Percentiles rank a stretch among this genome's conserved stretches.
phyloP scores from a whole-genome alignment of 2,113 vertebrate genomes.

The Nibea albiflora region DNA sequence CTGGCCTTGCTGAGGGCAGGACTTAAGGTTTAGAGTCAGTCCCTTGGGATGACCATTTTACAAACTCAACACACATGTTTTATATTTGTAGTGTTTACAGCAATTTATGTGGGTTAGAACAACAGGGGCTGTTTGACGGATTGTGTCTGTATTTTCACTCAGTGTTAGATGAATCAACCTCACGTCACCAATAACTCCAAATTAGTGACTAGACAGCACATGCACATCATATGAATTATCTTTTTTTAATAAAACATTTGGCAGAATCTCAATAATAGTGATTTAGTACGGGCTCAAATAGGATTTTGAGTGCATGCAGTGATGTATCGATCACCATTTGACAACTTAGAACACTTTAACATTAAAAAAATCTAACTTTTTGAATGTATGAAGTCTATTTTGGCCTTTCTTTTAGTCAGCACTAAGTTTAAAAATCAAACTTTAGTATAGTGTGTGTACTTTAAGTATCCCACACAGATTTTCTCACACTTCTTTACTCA shows the following conservation, averaged over 20 bases:
- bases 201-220: conserved; percentile 13
- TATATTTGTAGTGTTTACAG: conserved; percentile 42
- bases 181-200: neutral
- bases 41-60: conserved; percentile 29
- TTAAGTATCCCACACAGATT: neutral
- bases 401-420: no score
- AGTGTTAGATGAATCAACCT: conserved; percentile 29
- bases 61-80: conserved; percentile 16
- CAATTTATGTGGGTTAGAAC: conserved; percentile 60
- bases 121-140: conserved; percentile 37
- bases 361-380: neutral
- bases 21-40: conserved; percentile 7
- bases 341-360: no score
- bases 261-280: neutral
- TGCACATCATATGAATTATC: neutral
- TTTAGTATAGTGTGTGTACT: neutral
- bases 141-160: conserved; percentile 6
- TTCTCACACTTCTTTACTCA: neutral
- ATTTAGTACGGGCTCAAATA: no score
- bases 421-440: neutral
- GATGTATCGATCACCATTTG: neutral
- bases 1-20: conserved; percentile 16
- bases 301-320: neutral
- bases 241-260: neutral
- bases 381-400: neutral